Evolutionary conservation across 37 sponge, comb jelly and placozoan genomes (phyloP).

Genomic region (Eunapius fragilis): DNA sequence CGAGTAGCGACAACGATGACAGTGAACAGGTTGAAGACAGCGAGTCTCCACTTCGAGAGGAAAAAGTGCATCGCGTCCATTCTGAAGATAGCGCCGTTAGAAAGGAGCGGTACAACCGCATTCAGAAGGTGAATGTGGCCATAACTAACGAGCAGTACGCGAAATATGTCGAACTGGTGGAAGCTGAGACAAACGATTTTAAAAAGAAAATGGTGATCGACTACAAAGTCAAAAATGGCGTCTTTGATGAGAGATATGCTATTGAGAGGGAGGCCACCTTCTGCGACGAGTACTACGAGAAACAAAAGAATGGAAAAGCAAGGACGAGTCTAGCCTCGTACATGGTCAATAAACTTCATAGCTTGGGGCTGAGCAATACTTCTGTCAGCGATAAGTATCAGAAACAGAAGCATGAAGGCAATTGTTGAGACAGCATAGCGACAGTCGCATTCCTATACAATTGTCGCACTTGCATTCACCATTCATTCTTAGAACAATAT

Average conservation of each 20-base stretch:
- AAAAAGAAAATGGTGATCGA: background rate
- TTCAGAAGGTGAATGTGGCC: background rate
- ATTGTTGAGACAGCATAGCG: background rate
- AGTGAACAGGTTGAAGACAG: background rate
- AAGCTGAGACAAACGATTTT: background rate
- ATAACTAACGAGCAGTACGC: background rate
- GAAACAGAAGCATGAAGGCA: background rate
- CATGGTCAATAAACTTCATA: background rate
- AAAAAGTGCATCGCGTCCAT: background rate
- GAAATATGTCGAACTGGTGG: background rate
- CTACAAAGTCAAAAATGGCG: background rate
- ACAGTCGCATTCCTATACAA: background rate
- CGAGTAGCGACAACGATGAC: background rate
- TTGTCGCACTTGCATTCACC: too few species aligned
- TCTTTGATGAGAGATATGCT: background rate
- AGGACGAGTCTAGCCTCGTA: background rate
- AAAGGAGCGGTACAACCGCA: background rate
- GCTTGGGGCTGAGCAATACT: background rate
- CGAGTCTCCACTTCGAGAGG: background rate
- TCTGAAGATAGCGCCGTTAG: background rate
- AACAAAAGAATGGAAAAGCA: background rate
- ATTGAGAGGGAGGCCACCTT: background rate
- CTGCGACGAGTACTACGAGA: background rate
- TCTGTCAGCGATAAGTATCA: background rate
- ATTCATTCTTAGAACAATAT: too few species aligned